phyloP scores from a whole-genome alignment of 2,888 invertebrate genomes.

The Melolontha melolontha region DNA sequence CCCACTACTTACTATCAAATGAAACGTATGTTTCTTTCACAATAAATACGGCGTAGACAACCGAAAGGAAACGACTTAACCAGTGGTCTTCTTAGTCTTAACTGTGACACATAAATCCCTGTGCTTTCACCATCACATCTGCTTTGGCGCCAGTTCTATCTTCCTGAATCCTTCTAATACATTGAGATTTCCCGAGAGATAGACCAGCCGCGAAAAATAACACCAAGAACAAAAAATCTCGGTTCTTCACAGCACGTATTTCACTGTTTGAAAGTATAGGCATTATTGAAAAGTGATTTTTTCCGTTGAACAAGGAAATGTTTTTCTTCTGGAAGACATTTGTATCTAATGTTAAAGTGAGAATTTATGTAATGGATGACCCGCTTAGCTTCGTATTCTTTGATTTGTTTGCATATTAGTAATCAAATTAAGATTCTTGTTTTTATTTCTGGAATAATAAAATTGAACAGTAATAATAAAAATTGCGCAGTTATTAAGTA shows the following conservation, averaged over 20 bases:
- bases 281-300: conserved; percentile 35
- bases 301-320: conserved; percentile 13
- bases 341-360: neutral
- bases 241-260: conserved; percentile 32
- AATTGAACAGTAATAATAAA: too few species aligned
- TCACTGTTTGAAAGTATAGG: conserved; percentile 24
- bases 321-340: conserved; percentile 15
- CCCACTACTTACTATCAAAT: neutral
- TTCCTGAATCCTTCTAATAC: conserved; percentile 56
- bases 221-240: conserved; percentile 54
- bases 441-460: too few species aligned
- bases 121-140: conserved; percentile 56
- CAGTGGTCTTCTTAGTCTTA: conserved; percentile 47
- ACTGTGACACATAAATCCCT: conserved; percentile 55
- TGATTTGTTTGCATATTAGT: too few species aligned
- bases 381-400: neutral
- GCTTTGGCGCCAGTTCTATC: conserved; percentile 54
- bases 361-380: conserved; percentile 10
- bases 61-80: conserved; percentile 40
- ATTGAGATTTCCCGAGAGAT: conserved; percentile 59
- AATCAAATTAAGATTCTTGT: too few species aligned
- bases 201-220: conserved; percentile 56
- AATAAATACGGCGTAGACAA: conserved; percentile 24
- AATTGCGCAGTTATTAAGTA: too few species aligned
- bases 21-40: neutral